Conservation (phyloP, 2,113 vertebrate genomes). For the Esox niger region DNA sequence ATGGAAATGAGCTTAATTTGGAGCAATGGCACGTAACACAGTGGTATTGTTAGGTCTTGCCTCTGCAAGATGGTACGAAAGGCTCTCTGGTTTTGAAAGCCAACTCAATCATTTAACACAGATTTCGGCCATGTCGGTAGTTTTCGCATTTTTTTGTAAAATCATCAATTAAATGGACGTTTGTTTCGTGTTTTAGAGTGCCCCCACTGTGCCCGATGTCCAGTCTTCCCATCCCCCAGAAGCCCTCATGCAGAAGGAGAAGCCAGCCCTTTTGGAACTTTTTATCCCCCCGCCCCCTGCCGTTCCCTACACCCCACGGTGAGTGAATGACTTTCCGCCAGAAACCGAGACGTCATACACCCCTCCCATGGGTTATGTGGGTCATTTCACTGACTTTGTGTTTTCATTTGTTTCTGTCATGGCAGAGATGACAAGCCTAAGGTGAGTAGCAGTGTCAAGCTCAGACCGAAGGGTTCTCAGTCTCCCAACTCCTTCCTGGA, state of each 20-base stretch:
- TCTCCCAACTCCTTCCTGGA: constrained; percentile 91
- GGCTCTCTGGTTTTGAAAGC: no score
- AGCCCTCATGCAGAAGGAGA: constrained; percentile 75
- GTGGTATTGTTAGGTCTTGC: no score
- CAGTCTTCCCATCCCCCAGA: constrained; percentile 71
- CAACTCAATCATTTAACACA: no score
- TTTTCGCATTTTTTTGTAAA: no score
- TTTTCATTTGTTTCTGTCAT: constrained; percentile 46
- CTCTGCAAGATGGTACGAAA: no score
- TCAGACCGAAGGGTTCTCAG: constrained; percentile 59
- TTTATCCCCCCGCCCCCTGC: constrained; percentile 88
- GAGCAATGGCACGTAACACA: background rate
- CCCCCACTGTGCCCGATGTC: constrained; percentile 52
- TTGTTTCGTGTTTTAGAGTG: constrained; percentile 64
- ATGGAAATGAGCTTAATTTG: background rate
- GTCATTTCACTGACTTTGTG: background rate
- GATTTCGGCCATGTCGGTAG: no score
- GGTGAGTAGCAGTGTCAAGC: constrained; percentile 61
- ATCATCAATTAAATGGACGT: background rate
- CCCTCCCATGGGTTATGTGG: no score
- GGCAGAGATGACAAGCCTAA: constrained; percentile 74
- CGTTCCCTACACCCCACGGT: constrained; percentile 84
- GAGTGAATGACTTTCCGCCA: constrained; percentile 30
- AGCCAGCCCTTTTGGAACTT: constrained; percentile 84
- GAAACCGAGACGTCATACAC: no score